Percentiles rank a stretch among this genome's conserved stretches.
phyloP scores from a whole-genome alignment of 2,113 vertebrate genomes.

The Bambusicola thoracicus region DNA sequence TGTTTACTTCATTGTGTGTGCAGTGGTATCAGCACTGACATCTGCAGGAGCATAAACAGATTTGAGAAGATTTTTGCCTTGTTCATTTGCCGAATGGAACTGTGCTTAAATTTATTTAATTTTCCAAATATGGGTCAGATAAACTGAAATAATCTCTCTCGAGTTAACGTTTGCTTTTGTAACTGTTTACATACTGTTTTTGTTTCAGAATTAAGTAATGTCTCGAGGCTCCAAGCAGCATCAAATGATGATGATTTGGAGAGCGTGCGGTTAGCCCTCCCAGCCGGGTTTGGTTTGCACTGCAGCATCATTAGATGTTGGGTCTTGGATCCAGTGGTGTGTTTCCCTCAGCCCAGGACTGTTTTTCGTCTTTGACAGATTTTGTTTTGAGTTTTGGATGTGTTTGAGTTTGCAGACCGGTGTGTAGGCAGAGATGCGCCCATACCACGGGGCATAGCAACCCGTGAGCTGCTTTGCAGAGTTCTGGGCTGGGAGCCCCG shows the following conservation, averaged over 20 bases:
- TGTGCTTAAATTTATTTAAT: conserved; percentile 23
- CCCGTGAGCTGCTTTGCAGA: background rate
- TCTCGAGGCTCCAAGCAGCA: background rate
- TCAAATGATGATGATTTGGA: accelerated
- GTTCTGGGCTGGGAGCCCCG: background rate
- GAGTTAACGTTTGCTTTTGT: conserved; percentile 5
- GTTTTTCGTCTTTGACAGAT: background rate
- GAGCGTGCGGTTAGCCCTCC: background rate
- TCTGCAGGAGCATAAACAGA: conserved; percentile 49
- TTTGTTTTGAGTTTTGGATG: background rate
- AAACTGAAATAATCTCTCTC: conserved; percentile 23
- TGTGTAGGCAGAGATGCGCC: background rate
- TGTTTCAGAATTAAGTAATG: background rate
- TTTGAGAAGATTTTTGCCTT: conserved; percentile 6
- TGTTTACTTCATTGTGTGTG: conserved; percentile 55
- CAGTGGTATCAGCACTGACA: conserved; percentile 10
- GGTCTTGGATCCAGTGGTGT: background rate
- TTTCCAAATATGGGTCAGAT: conserved; percentile 29
- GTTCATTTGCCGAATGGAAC: background rate
- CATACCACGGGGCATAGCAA: background rate
- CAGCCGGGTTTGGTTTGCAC: background rate
- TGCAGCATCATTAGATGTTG: background rate
- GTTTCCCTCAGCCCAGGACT: background rate
- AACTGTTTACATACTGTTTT: background rate
- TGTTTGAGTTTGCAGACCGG: background rate